These are phyloP conservation scores for Mythimna lalbum DNA, from an alignment of 2,888 invertebrate genomes.

Conservation along the genomic window DNA sequence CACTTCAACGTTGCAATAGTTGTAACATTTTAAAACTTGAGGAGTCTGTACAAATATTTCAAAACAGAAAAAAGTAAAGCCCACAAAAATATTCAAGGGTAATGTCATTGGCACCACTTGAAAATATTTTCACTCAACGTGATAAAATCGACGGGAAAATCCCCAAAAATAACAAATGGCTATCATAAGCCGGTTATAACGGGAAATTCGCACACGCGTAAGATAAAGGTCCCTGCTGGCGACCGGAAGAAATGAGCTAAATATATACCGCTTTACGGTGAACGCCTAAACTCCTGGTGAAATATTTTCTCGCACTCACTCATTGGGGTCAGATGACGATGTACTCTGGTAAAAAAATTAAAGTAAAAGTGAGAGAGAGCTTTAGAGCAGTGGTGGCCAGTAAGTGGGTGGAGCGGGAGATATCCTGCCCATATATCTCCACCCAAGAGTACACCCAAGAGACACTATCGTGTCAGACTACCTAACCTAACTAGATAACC, in stretches of 20 bases:
- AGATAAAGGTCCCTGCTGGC: conserved; percentile 18
- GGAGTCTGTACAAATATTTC: too few species aligned
- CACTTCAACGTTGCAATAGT: too few species aligned
- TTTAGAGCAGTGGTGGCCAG: too few species aligned
- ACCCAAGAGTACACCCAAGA: too few species aligned
- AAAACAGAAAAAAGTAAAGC: not conserved
- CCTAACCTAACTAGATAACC: too few species aligned
- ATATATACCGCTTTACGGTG: conserved; percentile 21
- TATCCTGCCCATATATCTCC: too few species aligned
- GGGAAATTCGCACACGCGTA: conserved; percentile 9
- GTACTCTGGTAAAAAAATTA: not conserved
- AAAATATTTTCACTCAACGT: conserved; percentile 30
- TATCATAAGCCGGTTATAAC: conserved; percentile 1
- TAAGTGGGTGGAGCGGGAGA: too few species aligned
- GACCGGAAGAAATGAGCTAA: conserved; percentile 42
- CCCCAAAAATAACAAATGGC: conserved; percentile 43
- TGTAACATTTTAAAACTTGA: too few species aligned
- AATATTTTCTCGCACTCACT: not conserved
- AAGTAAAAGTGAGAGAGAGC: too few species aligned
- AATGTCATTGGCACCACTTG: conserved; percentile 18
- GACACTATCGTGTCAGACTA: too few species aligned
- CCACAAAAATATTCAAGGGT: not conserved
- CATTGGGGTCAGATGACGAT: not conserved
- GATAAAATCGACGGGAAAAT: conserved; percentile 21
- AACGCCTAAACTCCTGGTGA: not conserved